Conservation (phyloP, 2,888 invertebrate species). For the Nomada fabriciana region DNA sequence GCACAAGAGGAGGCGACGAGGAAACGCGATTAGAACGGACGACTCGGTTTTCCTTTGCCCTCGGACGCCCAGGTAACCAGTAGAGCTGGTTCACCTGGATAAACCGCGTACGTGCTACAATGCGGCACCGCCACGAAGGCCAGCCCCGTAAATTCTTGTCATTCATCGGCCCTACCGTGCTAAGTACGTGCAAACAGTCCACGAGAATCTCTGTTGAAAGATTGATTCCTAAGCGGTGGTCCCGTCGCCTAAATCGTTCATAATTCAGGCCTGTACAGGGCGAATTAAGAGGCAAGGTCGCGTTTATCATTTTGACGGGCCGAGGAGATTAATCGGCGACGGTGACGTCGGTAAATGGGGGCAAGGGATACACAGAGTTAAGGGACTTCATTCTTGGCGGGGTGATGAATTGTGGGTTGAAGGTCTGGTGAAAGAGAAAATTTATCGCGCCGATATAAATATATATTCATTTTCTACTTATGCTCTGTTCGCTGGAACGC, state of each 20-base stretch:
- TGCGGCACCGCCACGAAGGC: conserved; percentile 49
- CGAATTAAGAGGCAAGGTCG: conserved; percentile 16
- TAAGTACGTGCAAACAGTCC: conserved; percentile 41
- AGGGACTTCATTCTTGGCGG: not conserved
- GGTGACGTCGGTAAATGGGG: not conserved
- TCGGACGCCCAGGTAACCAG: conserved; percentile 49
- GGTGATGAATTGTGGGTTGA: not conserved
- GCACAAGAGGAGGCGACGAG: conserved; percentile 26
- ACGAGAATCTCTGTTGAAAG: conserved; percentile 31
- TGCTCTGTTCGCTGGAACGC: too few relatives aligned
- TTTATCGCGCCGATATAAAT: conserved; percentile 1
- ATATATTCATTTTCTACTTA: too few relatives aligned
- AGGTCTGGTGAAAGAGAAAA: not conserved
- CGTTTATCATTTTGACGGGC: conserved; percentile 14
- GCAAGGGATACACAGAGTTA: not conserved
- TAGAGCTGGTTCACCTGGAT: conserved; percentile 56
- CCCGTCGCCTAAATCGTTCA: not conserved
- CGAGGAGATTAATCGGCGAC: not conserved
- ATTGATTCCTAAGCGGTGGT: conserved; percentile 35
- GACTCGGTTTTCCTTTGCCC: conserved; percentile 49
- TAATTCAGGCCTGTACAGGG: conserved; percentile 6
- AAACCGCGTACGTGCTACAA: conserved; percentile 56
- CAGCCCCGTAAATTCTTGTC: conserved; percentile 55
- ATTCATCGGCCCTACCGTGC: conserved; percentile 39
- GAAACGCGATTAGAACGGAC: conserved; percentile 58